A percentile compares a stretch with the other conserved stretches of the same genome.
phyloP scores from a whole-genome alignment of 2,888 invertebrate species.

The Adelphocoris suturalis region DNA sequence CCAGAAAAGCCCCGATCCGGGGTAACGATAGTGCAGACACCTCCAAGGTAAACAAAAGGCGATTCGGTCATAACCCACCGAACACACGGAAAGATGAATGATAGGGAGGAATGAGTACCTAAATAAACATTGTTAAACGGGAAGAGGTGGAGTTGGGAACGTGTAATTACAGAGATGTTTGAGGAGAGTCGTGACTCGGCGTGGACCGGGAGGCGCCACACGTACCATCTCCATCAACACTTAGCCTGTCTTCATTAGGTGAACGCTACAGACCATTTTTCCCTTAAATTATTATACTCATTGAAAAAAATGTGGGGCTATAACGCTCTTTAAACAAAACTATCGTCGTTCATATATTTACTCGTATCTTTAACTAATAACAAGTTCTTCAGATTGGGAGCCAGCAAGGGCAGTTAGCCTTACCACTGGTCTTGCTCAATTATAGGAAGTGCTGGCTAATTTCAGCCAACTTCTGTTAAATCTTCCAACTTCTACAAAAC shows the following conservation, averaged over 20 bases:
- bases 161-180: conserved; percentile 34
- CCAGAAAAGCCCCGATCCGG: conserved; percentile 22
- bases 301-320: neutral
- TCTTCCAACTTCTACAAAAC: too few species aligned
- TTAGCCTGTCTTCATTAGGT: conserved; percentile 34
- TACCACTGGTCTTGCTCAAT: too few species aligned
- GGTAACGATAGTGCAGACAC: conserved; percentile 54
- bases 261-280: neutral
- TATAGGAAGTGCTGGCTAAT: too few species aligned
- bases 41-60: conserved; percentile 59
- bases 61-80: conserved; percentile 58
- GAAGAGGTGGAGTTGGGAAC: conserved; percentile 53
- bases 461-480: too few species aligned
- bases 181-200: conserved; percentile 49
- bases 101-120: conserved; percentile 42
- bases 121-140: conserved; percentile 63
- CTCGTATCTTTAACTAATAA: neutral
- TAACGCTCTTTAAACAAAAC: neutral
- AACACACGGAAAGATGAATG: conserved; percentile 57
- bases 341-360: neutral
- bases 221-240: conserved; percentile 64
- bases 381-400: neutral
- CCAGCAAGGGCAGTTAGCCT: neutral
- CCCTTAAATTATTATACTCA: conserved; percentile 10
- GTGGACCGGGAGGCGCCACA: conserved; percentile 61